Conservation (phyloP, 1,140 invertebrate genomes). For the Bombus sibiricus region DNA sequence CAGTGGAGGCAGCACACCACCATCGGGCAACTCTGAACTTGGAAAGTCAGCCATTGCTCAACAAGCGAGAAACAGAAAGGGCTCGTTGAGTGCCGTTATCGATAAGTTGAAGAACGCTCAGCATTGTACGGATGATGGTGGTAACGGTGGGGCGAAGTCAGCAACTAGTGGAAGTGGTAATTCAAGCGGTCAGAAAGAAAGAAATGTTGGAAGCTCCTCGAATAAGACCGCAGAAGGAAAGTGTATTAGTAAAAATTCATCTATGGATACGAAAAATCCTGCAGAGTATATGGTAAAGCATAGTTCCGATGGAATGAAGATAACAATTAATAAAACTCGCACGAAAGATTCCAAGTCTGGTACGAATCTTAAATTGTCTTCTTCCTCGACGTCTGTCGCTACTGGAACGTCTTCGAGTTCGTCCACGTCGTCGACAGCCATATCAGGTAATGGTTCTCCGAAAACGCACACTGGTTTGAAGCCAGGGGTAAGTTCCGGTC, state of each 20-base stretch:
- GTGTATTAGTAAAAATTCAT: conserved; percentile 82
- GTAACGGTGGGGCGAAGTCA: conserved; percentile 76
- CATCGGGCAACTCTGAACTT: conserved; percentile 83
- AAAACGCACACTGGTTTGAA: conserved; percentile 93
- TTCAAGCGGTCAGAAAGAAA: conserved; percentile 74
- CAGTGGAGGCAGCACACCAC: conserved; percentile 80
- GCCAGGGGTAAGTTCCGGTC: conserved; percentile 91
- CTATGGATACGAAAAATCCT: conserved; percentile 86
- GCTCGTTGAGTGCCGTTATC: conserved; percentile 92
- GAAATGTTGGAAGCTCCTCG: conserved; percentile 63
- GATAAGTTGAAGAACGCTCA: conserved; percentile 92
- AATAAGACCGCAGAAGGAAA: conserved; percentile 82
- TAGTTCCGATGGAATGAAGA: conserved; percentile 93
- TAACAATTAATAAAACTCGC: conserved; percentile 94
- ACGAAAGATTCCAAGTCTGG: conserved; percentile 86
- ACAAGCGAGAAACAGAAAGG: conserved; percentile 87
- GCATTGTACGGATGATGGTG: conserved; percentile 83
- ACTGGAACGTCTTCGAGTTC: conserved; percentile 69
- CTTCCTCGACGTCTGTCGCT: conserved; percentile 54
- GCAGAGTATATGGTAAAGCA: conserved; percentile 94
- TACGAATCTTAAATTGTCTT: conserved; percentile 75
- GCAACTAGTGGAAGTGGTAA: conserved; percentile 62
- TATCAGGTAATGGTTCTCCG: conserved; percentile 85
- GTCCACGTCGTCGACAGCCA: conserved; percentile 65
- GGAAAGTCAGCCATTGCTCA: conserved; percentile 82